Conservation (phyloP, 2,113 vertebrate species). For the Paracanthobrama guichenoti region DNA sequence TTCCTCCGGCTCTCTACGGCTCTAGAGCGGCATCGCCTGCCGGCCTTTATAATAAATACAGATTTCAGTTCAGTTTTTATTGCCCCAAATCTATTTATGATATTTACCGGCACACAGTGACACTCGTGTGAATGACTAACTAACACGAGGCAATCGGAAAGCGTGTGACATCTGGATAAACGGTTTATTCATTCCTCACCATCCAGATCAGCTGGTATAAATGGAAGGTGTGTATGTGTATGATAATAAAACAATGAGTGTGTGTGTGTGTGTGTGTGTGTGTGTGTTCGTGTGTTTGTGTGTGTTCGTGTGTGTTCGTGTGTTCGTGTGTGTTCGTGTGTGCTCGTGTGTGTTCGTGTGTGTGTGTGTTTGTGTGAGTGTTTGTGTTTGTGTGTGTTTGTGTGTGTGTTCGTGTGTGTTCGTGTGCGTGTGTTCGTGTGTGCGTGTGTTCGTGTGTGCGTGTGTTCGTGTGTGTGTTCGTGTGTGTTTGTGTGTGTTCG, state of each 20-base stretch:
- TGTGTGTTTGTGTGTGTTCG: background rate
- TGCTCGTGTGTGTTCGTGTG: too few relatives aligned
- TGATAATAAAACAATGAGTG: slow-evolving; percentile 45
- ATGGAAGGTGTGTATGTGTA: slow-evolving; percentile 45
- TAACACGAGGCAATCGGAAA: background rate
- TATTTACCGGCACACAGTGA: background rate
- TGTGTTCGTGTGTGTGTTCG: background rate
- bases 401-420: background rate
- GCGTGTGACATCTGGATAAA: slow-evolving; percentile 29
- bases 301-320: too few relatives aligned
- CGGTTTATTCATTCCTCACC: slow-evolving; percentile 58
- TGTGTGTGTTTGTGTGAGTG: slow-evolving; percentile 35
- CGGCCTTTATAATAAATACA: slow-evolving; percentile 54
- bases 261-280: background rate
- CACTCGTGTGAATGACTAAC: slow-evolving; percentile 1
- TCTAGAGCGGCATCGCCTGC: slow-evolving; percentile 27
- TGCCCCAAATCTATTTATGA: background rate
- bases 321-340: background rate
- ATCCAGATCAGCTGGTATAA: slow-evolving; percentile 51
- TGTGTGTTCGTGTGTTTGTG: background rate
- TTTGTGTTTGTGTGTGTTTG: background rate
- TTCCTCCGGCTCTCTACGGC: slow-evolving; percentile 38
- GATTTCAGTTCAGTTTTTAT: slow-evolving; percentile 3
- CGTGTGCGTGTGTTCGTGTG: too few relatives aligned
- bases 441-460: too few relatives aligned